phyloP scores from a whole-genome alignment of 2,888 invertebrate species.

The Eilema sororculum region DNA sequence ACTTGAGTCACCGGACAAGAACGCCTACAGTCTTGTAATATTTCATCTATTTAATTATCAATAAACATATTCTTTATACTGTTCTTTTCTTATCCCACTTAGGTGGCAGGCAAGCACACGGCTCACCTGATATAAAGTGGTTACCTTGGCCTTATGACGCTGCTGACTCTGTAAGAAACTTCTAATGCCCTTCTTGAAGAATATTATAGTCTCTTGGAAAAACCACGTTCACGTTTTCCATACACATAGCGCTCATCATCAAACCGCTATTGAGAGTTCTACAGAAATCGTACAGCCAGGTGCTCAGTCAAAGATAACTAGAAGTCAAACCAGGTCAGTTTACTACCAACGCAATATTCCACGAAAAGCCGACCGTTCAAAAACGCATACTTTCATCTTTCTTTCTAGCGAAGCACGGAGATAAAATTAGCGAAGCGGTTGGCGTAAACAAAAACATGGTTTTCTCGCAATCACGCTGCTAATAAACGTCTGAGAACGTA shows the following conservation, averaged over 20 bases:
- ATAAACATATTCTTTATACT: no score
- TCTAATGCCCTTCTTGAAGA: no score
- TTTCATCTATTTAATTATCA: no score
- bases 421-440: constrained; percentile 52
- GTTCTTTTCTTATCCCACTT: no score
- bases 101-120: no score
- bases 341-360: constrained; percentile 41
- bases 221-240: no score
- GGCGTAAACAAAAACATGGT: constrained; percentile 58
- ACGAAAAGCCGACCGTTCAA: constrained; percentile 42
- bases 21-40: no score
- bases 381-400: constrained; percentile 52
- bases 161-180: no score
- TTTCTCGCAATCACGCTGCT: constrained; percentile 50
- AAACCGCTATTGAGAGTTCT: neutral
- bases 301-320: constrained; percentile 5
- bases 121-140: no score
- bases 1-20: no score
- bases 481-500: constrained; percentile 32
- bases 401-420: constrained; percentile 42
- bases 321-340: constrained; percentile 34
- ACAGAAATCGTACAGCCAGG: neutral
- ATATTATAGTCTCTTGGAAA: no score
- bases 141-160: no score
- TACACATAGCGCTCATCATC: neutral